Percentiles rank a stretch among this genome's conserved stretches.
These are phyloP conservation scores for Drosophila asahinai DNA, from an alignment of 1,140 invertebrate genomes.

Conservation along the genomic window DNA sequence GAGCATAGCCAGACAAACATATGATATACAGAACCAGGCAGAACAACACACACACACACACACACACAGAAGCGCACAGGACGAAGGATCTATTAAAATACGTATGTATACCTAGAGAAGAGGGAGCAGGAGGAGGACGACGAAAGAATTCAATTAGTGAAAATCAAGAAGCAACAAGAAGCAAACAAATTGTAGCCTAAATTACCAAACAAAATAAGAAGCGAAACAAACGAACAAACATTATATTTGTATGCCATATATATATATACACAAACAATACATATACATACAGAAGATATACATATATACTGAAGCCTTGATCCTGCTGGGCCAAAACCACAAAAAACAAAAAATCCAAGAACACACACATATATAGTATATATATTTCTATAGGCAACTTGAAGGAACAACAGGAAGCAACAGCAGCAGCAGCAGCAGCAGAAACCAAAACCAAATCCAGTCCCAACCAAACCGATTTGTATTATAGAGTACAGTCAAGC, in stretches of 20 bases:
- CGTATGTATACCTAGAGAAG: slow-evolving; percentile 59
- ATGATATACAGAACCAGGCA: slow-evolving; percentile 28
- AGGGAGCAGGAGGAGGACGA: slow-evolving; percentile 27
- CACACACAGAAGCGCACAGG: slow-evolving; percentile 34
- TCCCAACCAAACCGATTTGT: slow-evolving; percentile 40
- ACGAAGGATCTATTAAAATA: slow-evolving; percentile 47
- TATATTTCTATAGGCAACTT: slow-evolving; percentile 66
- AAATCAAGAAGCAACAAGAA: slow-evolving; percentile 52
- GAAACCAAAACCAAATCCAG: slow-evolving; percentile 3
- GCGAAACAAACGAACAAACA: slow-evolving; percentile 40
- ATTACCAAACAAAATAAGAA: slow-evolving; percentile 30
- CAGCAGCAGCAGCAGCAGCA: slow-evolving; percentile 8
- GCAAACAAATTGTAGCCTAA: slow-evolving; percentile 55
- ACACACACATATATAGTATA: slow-evolving; percentile 36
- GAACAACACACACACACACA: slow-evolving; percentile 16
- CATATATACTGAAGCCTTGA: slow-evolving; percentile 25
- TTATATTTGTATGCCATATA: slow-evolving; percentile 67
- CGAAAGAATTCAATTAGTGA: slow-evolving; percentile 69
- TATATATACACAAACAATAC: slow-evolving; percentile 24
- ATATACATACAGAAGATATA: slow-evolving; percentile 12
- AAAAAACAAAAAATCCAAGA: slow-evolving; percentile 22
- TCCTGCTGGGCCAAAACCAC: slow-evolving; percentile 25
- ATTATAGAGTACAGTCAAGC: slow-evolving; percentile 54
- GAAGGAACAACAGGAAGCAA: slow-evolving; percentile 37
- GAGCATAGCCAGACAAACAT: slow-evolving; percentile 66